Evolutionary conservation across 2,797 vertebrate species (phyloP).

Genomic region (Echiichthys vipera): DNA sequence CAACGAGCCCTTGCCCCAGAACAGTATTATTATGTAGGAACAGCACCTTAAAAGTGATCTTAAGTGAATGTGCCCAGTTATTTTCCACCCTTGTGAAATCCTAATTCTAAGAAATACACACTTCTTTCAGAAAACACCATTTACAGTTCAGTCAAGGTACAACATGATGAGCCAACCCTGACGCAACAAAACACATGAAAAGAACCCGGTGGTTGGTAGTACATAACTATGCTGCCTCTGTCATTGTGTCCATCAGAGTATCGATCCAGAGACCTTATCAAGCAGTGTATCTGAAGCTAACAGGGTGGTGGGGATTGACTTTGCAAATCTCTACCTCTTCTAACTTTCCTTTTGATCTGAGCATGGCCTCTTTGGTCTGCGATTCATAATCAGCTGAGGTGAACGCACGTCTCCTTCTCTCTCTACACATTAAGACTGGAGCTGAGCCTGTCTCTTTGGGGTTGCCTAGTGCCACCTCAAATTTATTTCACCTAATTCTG

Average conservation of each 20-base stretch:
- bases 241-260: conserved; percentile 66
- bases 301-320: conserved; percentile 71
- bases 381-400: conserved; percentile 47
- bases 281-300: conserved; percentile 69
- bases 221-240: conserved; percentile 50
- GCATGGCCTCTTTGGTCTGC: conserved; percentile 40
- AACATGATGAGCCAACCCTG: conserved; percentile 5
- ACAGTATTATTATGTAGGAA: background rate
- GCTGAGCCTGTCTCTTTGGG: conserved; percentile 17
- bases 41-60: background rate
- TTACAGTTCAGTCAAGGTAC: conserved; percentile 26
- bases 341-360: conserved; percentile 68
- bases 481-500: conserved; percentile 54
- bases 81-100: background rate
- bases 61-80: background rate
- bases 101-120: background rate
- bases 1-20: no score
- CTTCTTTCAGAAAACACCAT: background rate
- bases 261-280: conserved; percentile 77
- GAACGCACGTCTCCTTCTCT: conserved; percentile 27
- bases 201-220: conserved; percentile 28
- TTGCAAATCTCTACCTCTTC: conserved; percentile 68
- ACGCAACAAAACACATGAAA: conserved; percentile 41
- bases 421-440: conserved; percentile 15
- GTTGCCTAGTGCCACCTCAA: conserved; percentile 27